These are phyloP conservation scores for Leptatherina wallacei DNA, from an alignment of 2,797 vertebrate genomes.

Conservation along the genomic window DNA sequence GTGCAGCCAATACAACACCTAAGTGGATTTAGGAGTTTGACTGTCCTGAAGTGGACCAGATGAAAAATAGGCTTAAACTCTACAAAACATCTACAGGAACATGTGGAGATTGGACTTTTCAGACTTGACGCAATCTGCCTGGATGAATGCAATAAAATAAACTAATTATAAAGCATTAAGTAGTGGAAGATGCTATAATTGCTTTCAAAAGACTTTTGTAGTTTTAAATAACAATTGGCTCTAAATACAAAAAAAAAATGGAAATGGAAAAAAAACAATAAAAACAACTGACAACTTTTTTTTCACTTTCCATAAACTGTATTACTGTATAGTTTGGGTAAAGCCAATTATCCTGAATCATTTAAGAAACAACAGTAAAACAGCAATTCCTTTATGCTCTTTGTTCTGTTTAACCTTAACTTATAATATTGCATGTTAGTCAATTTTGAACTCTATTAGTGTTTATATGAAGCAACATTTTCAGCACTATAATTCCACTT, in stretches of 20 bases:
- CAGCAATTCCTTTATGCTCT: not conserved
- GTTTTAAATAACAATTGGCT: not conserved
- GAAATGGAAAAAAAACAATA: too few species aligned
- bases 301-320: too few species aligned
- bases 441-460: not conserved
- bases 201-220: not conserved
- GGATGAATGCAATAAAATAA: not conserved
- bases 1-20: not conserved
- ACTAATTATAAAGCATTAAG: not conserved
- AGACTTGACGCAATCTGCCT: not conserved
- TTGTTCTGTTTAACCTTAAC: not conserved
- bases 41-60: too few species aligned
- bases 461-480: not conserved
- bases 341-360: not conserved
- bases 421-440: not conserved
- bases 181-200: not conserved
- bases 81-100: constrained; percentile 1
- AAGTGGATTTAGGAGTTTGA: not conserved
- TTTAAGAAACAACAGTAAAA: not conserved
- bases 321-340: too few species aligned
- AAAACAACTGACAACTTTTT: too few species aligned
- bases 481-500: not conserved
- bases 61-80: not conserved
- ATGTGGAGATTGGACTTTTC: not conserved
- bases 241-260: not conserved